Percentiles rank a stretch among this genome's conserved stretches.
phyloP scores from a whole-genome alignment of 2,113 vertebrate genomes.

The Seriola aureovittata region DNA sequence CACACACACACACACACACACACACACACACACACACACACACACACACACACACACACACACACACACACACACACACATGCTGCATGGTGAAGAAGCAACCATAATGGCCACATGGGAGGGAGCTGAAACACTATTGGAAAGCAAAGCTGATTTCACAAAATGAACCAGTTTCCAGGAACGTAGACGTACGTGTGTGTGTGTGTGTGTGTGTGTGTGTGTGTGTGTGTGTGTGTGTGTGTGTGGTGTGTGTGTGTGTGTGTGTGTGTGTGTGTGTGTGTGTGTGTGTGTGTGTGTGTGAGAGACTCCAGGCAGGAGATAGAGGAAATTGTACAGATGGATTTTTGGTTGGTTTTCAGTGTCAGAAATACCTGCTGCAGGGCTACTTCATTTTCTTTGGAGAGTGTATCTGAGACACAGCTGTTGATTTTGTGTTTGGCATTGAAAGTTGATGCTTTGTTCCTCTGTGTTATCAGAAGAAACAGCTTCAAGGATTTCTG shows the following conservation, averaged over 20 bases:
- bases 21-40: constrained; percentile 25
- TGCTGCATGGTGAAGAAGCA: constrained; percentile 25
- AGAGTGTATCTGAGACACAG: constrained; percentile 18
- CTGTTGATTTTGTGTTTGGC: constrained; percentile 28
- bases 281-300: constrained; percentile 46
- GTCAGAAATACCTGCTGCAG: constrained; percentile 37
- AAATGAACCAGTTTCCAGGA: constrained; percentile 56
- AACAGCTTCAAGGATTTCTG: background rate
- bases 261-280: constrained; percentile 46
- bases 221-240: constrained; percentile 46
- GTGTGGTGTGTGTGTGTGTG: constrained; percentile 45
- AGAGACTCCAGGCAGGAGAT: constrained; percentile 46
- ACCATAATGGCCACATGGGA: constrained; percentile 43
- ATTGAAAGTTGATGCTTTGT: background rate
- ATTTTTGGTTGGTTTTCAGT: constrained; percentile 31
- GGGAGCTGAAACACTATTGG: constrained; percentile 42
- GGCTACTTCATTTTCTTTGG: constrained; percentile 40
- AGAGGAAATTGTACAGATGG: constrained; percentile 43
- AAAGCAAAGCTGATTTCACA: constrained; percentile 55
- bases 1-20: constrained; percentile 11
- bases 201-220: constrained; percentile 29
- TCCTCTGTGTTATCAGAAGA: background rate
- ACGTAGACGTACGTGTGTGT: constrained; percentile 35
- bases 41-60: constrained; percentile 26
- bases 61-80: constrained; percentile 25